Evolutionary conservation across 2,113 vertebrate species (phyloP), one percentile per base, ranked within the genome.

Genomic region (Phylloscopus trochiloides): DNA sequence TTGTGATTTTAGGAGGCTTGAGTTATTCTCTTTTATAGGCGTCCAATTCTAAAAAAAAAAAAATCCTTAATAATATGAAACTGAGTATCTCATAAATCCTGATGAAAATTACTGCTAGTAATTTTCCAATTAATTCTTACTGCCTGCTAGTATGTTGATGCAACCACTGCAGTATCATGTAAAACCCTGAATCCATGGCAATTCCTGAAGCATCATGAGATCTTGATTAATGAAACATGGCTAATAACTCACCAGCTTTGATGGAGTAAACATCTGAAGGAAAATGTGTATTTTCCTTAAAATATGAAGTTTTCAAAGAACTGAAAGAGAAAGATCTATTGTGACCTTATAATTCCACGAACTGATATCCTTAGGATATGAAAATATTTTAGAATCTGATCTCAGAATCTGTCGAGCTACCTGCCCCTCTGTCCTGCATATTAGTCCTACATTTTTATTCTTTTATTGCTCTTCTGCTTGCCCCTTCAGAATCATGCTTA

Each of bases 401-500:
- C 43, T 92, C 55, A 50, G 24, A 81, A 74, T 82, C 82, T 14
- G 28, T 71, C 17, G 29, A 68, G 74, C 50, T 92, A 70, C 74
- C 80, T 94, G 25, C 17, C 8, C 13, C 38, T 85, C 75, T 72
- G 9, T 58, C 72, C 80, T 52, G 54, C 7, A 24, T 4, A 3
- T 73, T 80, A 76, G 22, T 48, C 63, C 65, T 73, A 50, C 63
- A 51, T 63, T 94, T 90, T 84, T 92, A 88, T 57, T 81, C 31
- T 83, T 95, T 90, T 65, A 47, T 65, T 81, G 26, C 75, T 84
- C 28, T 38, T 12, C 57, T 93, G 20, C 67, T 2, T 16, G 79
- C 71, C 55, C 40, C 77, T 91, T 96, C 88, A 82, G 78, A 94
- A 91, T 93, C 72, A 73, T 50, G 67, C 82, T 95, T 94, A 77